phyloP scores from a whole-genome alignment of 2,888 invertebrate species.

The Rhaphigaster nebulosa region DNA sequence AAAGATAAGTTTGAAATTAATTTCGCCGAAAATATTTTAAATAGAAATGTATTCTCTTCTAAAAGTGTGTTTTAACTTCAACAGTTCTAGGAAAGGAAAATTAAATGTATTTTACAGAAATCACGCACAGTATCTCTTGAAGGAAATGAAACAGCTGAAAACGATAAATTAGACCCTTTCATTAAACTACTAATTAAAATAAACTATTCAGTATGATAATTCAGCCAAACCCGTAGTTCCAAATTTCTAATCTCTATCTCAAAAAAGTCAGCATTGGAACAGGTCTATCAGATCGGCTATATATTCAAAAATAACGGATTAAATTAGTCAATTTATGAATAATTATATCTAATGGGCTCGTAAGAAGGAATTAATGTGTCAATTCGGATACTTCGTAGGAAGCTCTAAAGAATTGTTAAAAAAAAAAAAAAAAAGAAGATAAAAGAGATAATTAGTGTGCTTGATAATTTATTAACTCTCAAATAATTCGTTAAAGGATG shows the following conservation, averaged over 20 bases:
- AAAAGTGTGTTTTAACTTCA: too few relatives aligned
- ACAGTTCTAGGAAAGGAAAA: too few relatives aligned
- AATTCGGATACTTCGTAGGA: slow-evolving; percentile 36
- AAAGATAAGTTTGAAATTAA: too few relatives aligned
- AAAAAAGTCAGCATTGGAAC: background rate
- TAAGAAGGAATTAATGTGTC: slow-evolving; percentile 44
- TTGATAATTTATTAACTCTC: slow-evolving; percentile 54
- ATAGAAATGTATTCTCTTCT: too few relatives aligned
- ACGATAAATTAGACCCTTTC: background rate
- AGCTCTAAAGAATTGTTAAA: slow-evolving; percentile 28
- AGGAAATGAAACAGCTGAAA: background rate
- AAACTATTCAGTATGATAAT: background rate
- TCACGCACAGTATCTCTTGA: too few relatives aligned
- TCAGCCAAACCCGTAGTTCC: background rate
- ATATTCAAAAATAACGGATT: slow-evolving; percentile 43
- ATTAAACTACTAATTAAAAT: background rate
- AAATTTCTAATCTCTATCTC: background rate
- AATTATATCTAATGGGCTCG: slow-evolving; percentile 21
- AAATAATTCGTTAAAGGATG: slow-evolving; percentile 51
- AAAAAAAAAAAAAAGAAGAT: slow-evolving; percentile 42
- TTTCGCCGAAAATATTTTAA: too few relatives aligned
- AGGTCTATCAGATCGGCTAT: slow-evolving; percentile 17
- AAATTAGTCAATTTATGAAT: slow-evolving; percentile 33
- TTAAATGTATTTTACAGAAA: too few relatives aligned
- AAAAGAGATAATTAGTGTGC: slow-evolving; percentile 54